Base-by-base conservation (phyloP, 2,113 vertebrate genomes). In the Rhinoderma darwinii region DNA sequence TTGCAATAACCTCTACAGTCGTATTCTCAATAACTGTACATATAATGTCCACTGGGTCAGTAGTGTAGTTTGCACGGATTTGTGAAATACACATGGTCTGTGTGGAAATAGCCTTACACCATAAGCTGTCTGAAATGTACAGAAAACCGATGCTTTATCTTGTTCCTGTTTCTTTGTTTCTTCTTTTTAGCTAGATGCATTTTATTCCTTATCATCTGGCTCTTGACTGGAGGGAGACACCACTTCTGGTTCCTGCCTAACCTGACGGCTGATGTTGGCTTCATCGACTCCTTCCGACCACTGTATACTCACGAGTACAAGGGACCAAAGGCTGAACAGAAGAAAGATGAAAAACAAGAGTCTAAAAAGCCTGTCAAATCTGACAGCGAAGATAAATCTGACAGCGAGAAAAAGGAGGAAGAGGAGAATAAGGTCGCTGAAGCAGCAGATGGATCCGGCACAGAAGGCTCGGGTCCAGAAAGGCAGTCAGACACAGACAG, bases 221-320 rank as follows among this genome's bases (percentile, higher is more conserved):
- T 99, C 84, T 96, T 99, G 91, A 99, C 98, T 4, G 97, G 97
- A 47, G 98, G 98, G 82, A 97, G 98, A 43, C 98, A 99, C 90
- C 98, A 99, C 93, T 99, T 99, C 93, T 99, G 98, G 98, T 98
- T 99, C 94, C 94, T 99, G 88, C 98, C 98, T 47, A 99, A 99
- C 89, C 94, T 99, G 79, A 99, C 98, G 1, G 98, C 98, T 0
- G 98, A 99, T 0, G 98, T 99, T 41, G 98, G 98, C 84, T 99
- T 99, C 93, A 97, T 99, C 86, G 98, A 99, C 93, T 99, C 98
- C 84, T 99, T 99, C 97, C 93, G 97, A 88, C 98, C 98, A 30
- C 95, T 99, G 88, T 99, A 99, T 93, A 99, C 98, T 20, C 98
- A 99, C 0, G 98, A 99, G 89, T 99, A 99, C 94, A 99, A 98